Evolutionary conservation across 2,888 invertebrate genomes (phyloP), one percentile per base, ranked within the genome.

Genomic region (Ceratothoa steindachneri): DNA sequence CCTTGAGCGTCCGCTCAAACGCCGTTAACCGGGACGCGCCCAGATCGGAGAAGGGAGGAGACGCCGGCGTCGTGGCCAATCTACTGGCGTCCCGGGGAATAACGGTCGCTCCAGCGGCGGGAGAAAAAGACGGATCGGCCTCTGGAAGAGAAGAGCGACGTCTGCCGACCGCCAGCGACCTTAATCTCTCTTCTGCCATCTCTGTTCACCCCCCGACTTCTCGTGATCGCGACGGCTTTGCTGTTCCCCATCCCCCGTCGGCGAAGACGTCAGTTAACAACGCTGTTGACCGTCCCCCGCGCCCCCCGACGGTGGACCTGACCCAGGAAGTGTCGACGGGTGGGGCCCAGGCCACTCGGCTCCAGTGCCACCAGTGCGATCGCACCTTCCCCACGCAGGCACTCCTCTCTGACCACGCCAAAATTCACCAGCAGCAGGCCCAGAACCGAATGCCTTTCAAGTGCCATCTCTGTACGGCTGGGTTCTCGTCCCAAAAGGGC

Each of bases 61-160:
- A 91, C 83, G 90, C 91, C 0, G 90, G 89, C 82, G 90, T 90
- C 0, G 91, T 92, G 82, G 91, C 92, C 0, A 90, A 89, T 82
- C 90, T 92, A 74, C 84, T 92, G 74, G 91, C 91, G 1, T 90
- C 90, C 4, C 86, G 92, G 77, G 92, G 92, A 1, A 92, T 92
- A 72, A 91, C 91, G 41, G 89, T 92, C 0, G 91, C 91, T 65
- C 88, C 88, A 55, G 89, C 90, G 65, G 74, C 77, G 12, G 79
- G 79, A 15, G 79, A 79, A 31, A 73, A 74, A 5, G 69, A 72
- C 41, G 76, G 72, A 24, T 52, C 31, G 27, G 73, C 72, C 30
- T 69, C 27, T 24, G 69, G 72, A 28, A 55, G 80, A 60, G 75
- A 75, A 30, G 77, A 76, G 28, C 69, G 76, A 29, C 70, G 73